Evolutionary conservation across 2,888 invertebrate species (phyloP), one percentile per base, ranked within the genome.

Genomic region (Oscheius sp.): DNA sequence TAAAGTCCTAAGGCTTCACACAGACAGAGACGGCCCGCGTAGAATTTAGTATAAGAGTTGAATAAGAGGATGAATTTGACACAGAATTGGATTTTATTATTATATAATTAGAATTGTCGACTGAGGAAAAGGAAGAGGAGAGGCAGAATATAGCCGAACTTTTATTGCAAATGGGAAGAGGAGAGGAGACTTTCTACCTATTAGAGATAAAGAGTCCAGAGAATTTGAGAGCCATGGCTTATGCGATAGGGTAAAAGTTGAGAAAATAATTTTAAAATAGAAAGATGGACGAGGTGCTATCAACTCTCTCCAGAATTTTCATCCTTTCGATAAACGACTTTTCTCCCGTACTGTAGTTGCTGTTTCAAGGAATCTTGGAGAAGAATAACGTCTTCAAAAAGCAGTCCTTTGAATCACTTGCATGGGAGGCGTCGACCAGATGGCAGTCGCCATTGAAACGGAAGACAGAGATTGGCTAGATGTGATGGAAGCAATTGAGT

Each of bases 171-270:
- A 52, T 53, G 29, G 45, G 34, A 10, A 25, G 65, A 37, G 39
- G 31, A 12, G 65, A 65, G 29, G 65, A 65, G 45, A 53, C 65
- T 25, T 25, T 65, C 15, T 20, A 42, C n/a, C 8, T 45, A 12
- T 20, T 53, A 6, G 65, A 65, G 20, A 65, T 27, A 17, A 8
- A 42, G 10, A 5, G 27, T 2, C 29, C 27, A 20, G 17, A 42
- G 20, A 61, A 45, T 42, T 20, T 61, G 27, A 20, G 61, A 45
- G 61, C 27, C 23, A 17, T 61, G 10, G 29, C 61, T 25, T 61
- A 45, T 45, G 42, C 42, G 1, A 29, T 29, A 17, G 61, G 27
- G 61, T 61, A 45, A n/a, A n/a, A n/a, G n/a, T n/a, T n/a, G n/a
- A n/a, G n/a, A n/a, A n/a, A n/a, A n/a, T n/a, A n/a, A n/a, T n/a